Evolutionary conservation across 2,797 vertebrate genomes (phyloP).

Genomic region (Sparidentex hasta): DNA sequence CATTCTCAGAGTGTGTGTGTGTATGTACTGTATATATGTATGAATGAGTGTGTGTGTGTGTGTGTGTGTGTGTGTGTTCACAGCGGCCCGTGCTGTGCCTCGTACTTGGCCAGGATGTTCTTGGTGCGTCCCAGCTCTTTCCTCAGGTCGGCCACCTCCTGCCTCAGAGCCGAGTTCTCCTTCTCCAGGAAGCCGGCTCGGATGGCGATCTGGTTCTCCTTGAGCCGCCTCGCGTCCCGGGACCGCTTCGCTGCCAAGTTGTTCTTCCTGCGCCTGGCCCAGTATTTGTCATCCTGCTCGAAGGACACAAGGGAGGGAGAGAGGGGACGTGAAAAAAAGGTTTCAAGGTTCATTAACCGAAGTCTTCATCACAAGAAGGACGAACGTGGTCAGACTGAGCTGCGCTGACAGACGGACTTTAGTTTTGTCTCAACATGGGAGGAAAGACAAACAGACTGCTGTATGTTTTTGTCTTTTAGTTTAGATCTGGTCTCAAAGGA

Average conservation of each 20-base stretch:
- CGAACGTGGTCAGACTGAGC: too few species aligned
- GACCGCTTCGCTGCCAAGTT: slow-evolving; percentile 96
- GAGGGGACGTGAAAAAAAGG: slow-evolving; percentile 22
- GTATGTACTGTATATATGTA: neutral
- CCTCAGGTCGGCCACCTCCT: slow-evolving; percentile 92
- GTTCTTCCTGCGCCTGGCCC: slow-evolving; percentile 96
- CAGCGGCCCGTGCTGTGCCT: slow-evolving; percentile 90
- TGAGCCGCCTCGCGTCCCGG: slow-evolving; percentile 92
- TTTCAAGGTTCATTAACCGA: too few species aligned
- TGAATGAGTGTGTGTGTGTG: slow-evolving; percentile 79
- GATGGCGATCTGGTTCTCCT: slow-evolving; percentile 98
- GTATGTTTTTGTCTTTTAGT: too few species aligned
- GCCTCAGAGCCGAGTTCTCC: slow-evolving; percentile 92
- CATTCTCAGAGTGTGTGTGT: slow-evolving; percentile 8
- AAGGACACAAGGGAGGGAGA: slow-evolving; percentile 51
- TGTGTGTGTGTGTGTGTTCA: slow-evolving; percentile 70
- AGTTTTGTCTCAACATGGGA: too few species aligned
- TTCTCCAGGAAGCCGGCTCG: slow-evolving; percentile 94
- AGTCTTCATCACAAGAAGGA: too few species aligned
- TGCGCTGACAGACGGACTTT: too few species aligned
- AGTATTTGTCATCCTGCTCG: slow-evolving; percentile 95
- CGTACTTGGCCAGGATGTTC: slow-evolving; percentile 92
- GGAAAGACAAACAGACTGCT: too few species aligned
- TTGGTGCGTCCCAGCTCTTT: slow-evolving; percentile 94
- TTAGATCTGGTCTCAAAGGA: too few species aligned